Conservation (phyloP, 92 coral and sea anemone species). For the Scolanthus callimorphus region DNA sequence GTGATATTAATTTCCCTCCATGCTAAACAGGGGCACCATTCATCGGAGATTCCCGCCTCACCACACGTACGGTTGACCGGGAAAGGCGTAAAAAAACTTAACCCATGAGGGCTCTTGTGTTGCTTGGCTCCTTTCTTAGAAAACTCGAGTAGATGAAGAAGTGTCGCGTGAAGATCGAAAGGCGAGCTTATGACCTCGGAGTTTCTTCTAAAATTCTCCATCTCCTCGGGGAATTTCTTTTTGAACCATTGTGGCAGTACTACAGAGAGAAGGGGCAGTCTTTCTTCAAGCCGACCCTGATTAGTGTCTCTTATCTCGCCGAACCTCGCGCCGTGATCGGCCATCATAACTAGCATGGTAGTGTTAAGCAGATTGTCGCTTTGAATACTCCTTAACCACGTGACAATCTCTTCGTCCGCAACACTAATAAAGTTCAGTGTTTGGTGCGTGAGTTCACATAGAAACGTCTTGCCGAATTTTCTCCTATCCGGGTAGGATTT, state of each 20-base stretch:
- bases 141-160: conserved; percentile 53
- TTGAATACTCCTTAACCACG: conserved; percentile 37
- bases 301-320: conserved; percentile 49
- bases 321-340: conserved; percentile 76
- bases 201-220: conserved; percentile 30
- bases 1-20: conserved; percentile 33
- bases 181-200: conserved; percentile 58
- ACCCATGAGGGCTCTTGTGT: conserved; percentile 19
- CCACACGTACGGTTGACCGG: conserved; percentile 51
- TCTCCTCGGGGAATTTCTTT: conserved; percentile 23
- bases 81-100: conserved; percentile 38
- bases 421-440: conserved; percentile 36
- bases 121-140: conserved; percentile 19
- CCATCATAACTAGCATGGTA: conserved; percentile 68
- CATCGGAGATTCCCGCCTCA: conserved; percentile 67
- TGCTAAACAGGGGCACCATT: conserved; percentile 69
- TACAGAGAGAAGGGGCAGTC: conserved; percentile 74
- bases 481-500: conserved; percentile 55
- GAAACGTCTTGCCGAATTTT: conserved; percentile 59
- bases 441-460: conserved; percentile 63
- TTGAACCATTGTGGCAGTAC: conserved; percentile 57
- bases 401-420: conserved; percentile 39
- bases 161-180: conserved; percentile 70
- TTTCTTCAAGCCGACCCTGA: conserved; percentile 76
- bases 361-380: conserved; percentile 53